Conservation (phyloP, 2,888 invertebrate genomes). For the Aquatica leii region DNA sequence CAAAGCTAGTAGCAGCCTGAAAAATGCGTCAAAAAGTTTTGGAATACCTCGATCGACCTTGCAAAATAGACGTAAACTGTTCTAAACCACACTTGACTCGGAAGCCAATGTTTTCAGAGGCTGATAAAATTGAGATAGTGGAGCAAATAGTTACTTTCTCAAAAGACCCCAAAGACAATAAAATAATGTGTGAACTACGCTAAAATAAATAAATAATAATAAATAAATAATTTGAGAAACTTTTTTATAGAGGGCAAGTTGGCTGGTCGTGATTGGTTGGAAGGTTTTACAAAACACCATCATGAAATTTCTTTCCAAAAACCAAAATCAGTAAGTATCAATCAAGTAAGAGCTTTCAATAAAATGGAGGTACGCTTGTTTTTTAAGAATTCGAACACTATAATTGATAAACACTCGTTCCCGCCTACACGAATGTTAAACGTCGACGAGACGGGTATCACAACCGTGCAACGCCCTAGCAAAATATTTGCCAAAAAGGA, state of each 20-base stretch:
- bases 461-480: neutral
- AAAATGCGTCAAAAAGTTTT: too few species aligned
- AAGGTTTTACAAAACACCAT: neutral
- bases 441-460: neutral
- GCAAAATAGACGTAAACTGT: neutral
- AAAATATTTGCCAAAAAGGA: neutral
- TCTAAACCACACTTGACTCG: neutral
- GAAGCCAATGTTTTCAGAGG: neutral
- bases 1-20: too few species aligned
- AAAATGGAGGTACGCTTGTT: neutral
- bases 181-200: too few species aligned
- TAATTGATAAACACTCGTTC: neutral
- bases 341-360: neutral
- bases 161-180: too few species aligned
- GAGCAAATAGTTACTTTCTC: neutral
- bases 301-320: neutral
- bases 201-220: too few species aligned
- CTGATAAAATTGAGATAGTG: neutral
- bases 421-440: too few species aligned
- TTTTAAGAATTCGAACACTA: neutral
- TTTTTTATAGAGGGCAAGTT: too few species aligned
- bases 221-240: too few species aligned
- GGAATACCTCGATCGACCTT: neutral
- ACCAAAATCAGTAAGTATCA: neutral
- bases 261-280: too few species aligned